Evolutionary conservation across 2,113 vertebrate genomes (phyloP), one percentile per base, ranked within the genome.

Genomic region (Bos indicus): DNA sequence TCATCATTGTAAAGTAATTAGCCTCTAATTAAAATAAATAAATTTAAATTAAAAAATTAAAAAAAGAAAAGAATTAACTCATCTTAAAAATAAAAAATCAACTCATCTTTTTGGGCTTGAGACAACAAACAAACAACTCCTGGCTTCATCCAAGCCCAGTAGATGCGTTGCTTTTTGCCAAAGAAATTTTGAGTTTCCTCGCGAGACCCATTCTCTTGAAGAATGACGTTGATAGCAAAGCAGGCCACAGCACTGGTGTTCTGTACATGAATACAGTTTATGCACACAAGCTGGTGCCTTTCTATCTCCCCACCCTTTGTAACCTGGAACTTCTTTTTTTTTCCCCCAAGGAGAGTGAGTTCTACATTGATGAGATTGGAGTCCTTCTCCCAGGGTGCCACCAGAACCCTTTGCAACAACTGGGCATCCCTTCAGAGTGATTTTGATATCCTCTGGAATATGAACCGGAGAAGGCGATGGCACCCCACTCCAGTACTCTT

Each of bases 181-280:
- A 33, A 77, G 25, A 56, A 21, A 56, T 33, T 56, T 30, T 90
- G 36, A 28, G 54, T 43, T 90, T 77, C 81, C 56, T 16, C 13
- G 5, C 2, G 7, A 54, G 33, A 25, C 19, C 33, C 1, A 54
- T 54, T 81, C 64, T 71, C 10, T 33, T 26, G 25, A 30, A 54
- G n/a, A 71, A 40, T 36, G 3, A 21, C 1, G 0, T 30, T 71
- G 48, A 40, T 40, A n/a, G 6, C 0, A 3, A 88, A 40, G 33
- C n/a, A 30, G 25, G 54, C n/a, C 15, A 0, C 25, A 14, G 40
- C 26, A 33, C 26, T 74, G 11, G 14, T 5, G 26, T 74, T 74
- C 26, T 23, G 7, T 77, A 28, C 62, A 10, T 43, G 51, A 30
- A 36, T 25, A 2, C 43, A 64, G 43, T 9, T 33, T 62, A 5